Base-by-base conservation (phyloP, 2,888 invertebrate genomes). In the Drepanosiphum platanoidis region DNA sequence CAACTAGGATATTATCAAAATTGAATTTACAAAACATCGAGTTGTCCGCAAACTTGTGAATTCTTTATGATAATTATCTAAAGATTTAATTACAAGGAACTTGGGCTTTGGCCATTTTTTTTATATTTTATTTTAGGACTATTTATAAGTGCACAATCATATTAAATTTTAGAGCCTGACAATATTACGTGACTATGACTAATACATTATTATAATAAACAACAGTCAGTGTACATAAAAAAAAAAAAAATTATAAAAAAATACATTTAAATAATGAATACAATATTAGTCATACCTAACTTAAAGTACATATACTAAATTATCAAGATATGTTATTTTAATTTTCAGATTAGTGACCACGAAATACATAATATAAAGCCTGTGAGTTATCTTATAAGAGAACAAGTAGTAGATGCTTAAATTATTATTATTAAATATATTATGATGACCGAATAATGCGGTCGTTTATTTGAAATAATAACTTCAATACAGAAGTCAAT, bases 71-170 rank as follows among this genome's bases (percentile, higher is more conserved):
- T 80, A 68, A 80, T 34, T 52, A 68, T 70, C 18, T 52, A 46
- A 46, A 58, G 5, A 58, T 81, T 70, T 71, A 46, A 42, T n/a
- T 39, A 32, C 15, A 81, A 81, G 80, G 71, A 81, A 81, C 80
- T 64, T 34, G 34, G 32, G 46, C 46, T 68, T 81, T 71, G 22
- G 46, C 52, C 36, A 39, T 58, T 80, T 80, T 71, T 58, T 58
- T 58, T n/a, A n/a, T n/a, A n/a, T 36, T 64, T 71, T 58, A 71
- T 13, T 58, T 71, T 80, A 68, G 36, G 36, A 71, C 36, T 81
- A 68, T 68, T n/a, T 52, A 18, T 27, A 1, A 34, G 15, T 34
- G 34, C 46, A 70, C 7, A 36, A 39, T 61, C 13, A 32, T 15
- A 70, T 52, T 81, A 8, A 61, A 81, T 30, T 52, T 58, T 58